Percentiles rank a stretch among this genome's conserved stretches.
These are phyloP conservation scores for Halocaridina rubra DNA, from an alignment of 2,888 invertebrate species.

Conservation along the genomic window DNA sequence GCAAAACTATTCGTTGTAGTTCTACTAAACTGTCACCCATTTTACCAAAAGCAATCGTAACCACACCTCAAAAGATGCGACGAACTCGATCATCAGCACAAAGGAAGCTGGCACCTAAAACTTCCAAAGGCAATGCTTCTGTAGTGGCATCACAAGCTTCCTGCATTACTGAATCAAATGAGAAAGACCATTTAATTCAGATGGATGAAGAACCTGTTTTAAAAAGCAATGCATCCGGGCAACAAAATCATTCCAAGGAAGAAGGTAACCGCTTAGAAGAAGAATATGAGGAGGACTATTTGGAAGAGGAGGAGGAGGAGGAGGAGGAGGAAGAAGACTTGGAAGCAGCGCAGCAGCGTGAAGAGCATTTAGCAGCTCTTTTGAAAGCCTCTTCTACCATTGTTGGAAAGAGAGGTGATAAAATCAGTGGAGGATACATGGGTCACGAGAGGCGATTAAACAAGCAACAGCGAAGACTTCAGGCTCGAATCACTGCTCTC, in stretches of 20 bases:
- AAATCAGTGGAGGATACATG: constrained; percentile 11
- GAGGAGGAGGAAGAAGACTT: constrained; percentile 41
- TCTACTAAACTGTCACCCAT: constrained; percentile 37
- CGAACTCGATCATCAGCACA: not conserved
- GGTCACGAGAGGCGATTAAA: constrained; percentile 36
- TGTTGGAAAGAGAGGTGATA: not conserved
- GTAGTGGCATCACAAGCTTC: not conserved
- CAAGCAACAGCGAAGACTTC: constrained; percentile 53
- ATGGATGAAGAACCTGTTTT: constrained; percentile 34
- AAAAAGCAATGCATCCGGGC: not conserved
- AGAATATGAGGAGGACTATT: constrained; percentile 16
- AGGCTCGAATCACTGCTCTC: constrained; percentile 51
- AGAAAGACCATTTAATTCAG: constrained; percentile 10
- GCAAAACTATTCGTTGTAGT: not conserved
- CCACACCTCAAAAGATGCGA: not conserved
- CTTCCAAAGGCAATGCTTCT: not conserved
- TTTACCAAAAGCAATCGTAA: constrained; percentile 28
- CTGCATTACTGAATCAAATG: not conserved
- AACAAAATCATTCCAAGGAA: not conserved
- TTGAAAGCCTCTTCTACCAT: constrained; percentile 60
- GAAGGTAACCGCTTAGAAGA: constrained; percentile 11
- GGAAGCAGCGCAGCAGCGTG: constrained; percentile 49
- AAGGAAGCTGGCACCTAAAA: constrained; percentile 17
- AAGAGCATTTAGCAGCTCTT: constrained; percentile 57
- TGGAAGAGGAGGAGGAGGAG: constrained; percentile 40